Evolutionary conservation across 2,113 vertebrate species (phyloP).

Genomic region (Amphiprion ocellaris): DNA sequence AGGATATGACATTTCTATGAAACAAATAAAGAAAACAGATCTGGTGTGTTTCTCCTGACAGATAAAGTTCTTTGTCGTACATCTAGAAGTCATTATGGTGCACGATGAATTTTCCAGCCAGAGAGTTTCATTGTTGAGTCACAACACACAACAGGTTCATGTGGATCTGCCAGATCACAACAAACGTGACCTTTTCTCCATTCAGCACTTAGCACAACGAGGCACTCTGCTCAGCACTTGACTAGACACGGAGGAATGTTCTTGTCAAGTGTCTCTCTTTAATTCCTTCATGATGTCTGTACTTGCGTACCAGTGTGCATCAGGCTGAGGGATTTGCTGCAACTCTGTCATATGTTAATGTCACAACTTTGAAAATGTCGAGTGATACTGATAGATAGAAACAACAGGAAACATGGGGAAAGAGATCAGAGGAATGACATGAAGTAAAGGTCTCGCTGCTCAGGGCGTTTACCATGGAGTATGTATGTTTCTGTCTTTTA

Average conservation of each 20-base stretch:
- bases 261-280: neutral
- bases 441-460: too few species aligned
- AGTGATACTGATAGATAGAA: neutral
- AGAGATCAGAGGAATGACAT: too few species aligned
- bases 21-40: neutral
- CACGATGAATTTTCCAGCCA: neutral
- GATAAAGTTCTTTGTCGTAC: neutral
- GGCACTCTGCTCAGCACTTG: neutral
- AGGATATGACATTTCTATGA: neutral
- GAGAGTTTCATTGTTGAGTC: neutral
- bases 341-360: too few species aligned
- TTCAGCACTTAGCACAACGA: neutral
- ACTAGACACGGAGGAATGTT: too few species aligned
- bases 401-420: too few species aligned
- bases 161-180: neutral
- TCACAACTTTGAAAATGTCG: too few species aligned
- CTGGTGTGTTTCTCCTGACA: neutral
- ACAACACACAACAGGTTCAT: constrained; percentile 16
- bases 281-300: constrained; percentile 3
- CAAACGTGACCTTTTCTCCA: constrained; percentile 1
- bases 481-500: neutral
- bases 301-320: neutral
- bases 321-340: neutral
- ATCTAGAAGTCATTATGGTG: too few species aligned
- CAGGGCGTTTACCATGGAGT: too few species aligned